Evolutionary conservation across 1,140 invertebrate genomes (phyloP), one percentile per base, ranked within the genome.

Genomic region (Lepidotrigona ventralis): DNA sequence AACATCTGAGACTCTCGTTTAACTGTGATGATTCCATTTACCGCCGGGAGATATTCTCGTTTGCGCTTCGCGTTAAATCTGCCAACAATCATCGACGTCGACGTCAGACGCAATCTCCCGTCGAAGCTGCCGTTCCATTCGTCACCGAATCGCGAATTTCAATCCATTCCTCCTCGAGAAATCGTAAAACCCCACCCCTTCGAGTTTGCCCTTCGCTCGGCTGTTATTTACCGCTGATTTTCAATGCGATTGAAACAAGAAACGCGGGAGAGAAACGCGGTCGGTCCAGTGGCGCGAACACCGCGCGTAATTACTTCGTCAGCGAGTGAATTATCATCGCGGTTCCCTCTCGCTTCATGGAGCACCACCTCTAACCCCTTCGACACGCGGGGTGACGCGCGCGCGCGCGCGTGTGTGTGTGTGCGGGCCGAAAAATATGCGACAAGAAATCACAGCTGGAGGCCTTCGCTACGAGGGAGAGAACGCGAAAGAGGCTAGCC

Each of bases 401-500:
- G 80, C n/a, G n/a, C n/a, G n/a, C n/a, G n/a, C n/a, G n/a, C n/a
- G n/a, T 72, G 80, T 53, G 72, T 53, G 64, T 51, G 29, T 74
- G 80, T 64, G 80, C 53, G 73, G 1, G n/a, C 19, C 39, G 46
- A 66, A 58, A 77, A 83, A 78, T 78, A 70, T 15, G 75, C 54
- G 75, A 73, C 69, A 83, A 83, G 77, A 64, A 83, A 83, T 79
- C 81, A 79, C 76, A 51, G 69, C 29, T 29, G 81, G 46, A 60
- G 58, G 23, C n/a, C 12, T 21, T 12, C 4, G 21, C 21, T 23
- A 14, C 23, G 68, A 14, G 39, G n/a, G 39, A 70, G 0, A n/a
- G 39, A 15, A 21, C n/a, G 14, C 11, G 29, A 64, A 29, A 64
- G 63, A 29, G 26, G 2, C 6, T 64, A 12, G 26, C 26, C 64